phyloP scores from a whole-genome alignment of 2,888 invertebrate genomes.

The Eupelmus urozonus region DNA sequence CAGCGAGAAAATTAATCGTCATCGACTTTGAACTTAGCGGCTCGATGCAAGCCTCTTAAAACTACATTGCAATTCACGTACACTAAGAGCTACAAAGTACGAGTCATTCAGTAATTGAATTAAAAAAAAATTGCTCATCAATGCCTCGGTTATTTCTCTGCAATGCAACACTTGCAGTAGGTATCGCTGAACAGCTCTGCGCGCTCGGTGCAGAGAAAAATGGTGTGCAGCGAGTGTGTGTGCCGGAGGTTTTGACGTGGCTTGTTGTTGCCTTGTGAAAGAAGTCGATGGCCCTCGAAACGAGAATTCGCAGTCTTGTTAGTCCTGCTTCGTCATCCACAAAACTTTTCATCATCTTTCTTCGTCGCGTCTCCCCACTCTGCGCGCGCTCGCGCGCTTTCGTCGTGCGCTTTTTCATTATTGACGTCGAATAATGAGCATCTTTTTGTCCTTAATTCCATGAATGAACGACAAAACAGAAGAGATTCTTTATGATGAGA shows the following conservation, averaged over 20 bases:
- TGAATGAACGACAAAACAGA: constrained; percentile 12
- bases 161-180: too few relatives aligned
- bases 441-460: constrained; percentile 32
- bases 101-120: too few relatives aligned
- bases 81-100: too few relatives aligned
- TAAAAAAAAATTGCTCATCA: too few relatives aligned
- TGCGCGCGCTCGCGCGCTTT: background rate
- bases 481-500: constrained; percentile 1
- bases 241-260: background rate
- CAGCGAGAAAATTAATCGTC: background rate
- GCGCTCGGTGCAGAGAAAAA: too few relatives aligned
- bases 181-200: too few relatives aligned
- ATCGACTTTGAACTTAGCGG: background rate
- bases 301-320: constrained; percentile 24
- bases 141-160: too few relatives aligned
- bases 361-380: constrained; percentile 6
- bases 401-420: constrained; percentile 5
- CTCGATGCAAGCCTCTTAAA: too few relatives aligned
- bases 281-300: constrained; percentile 2
- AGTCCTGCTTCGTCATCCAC: constrained; percentile 38
- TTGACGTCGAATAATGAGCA: constrained; percentile 31
- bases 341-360: constrained; percentile 41
- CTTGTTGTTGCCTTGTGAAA: constrained; percentile 14
- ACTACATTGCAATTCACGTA: too few relatives aligned
- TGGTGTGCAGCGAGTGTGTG: too few relatives aligned